Evolutionary conservation across 2,888 invertebrate genomes (phyloP), one percentile per base, ranked within the genome.

Genomic region (Athalia circularis): DNA sequence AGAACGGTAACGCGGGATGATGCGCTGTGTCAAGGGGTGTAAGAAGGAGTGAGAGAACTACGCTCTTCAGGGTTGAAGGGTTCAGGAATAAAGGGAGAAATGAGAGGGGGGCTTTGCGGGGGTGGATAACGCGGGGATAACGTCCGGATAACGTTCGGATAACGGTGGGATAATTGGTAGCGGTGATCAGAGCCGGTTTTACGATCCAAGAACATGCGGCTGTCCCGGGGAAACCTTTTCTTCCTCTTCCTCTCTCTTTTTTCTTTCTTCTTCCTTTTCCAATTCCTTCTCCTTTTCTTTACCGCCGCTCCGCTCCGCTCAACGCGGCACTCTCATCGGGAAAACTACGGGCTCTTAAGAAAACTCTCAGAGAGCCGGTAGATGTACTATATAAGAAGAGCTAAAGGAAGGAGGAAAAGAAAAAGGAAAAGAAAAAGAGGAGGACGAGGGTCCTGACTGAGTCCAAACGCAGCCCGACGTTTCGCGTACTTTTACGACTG

Each of bases 131-230:
- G 87, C 85, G 82, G 84, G 87, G 86, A 87, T 87, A 87, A 87
- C 86, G 87, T 86, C 84, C 84, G 88, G 89, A 88, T 88, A 87
- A 86, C 86, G 86, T 83, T 85, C 83, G 85, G 86, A 87, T 89
- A 89, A 90, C 89, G 88, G 88, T 85, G 85, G 89, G 89, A 89
- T 90, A 90, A 90, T 90, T 90, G 90, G 90, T 88, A 87, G 85
- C 86, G 88, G 89, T 90, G 89, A 90, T 90, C 90, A 89, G 88
- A 86, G 85, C 86, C 84, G 88, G 87, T 90, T 90, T 90, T 90
- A 90, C 89, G 90, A 90, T 86, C 88, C 84, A 84, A 84, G 86
- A 88, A 88, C 89, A 89, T 84, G 88, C 88, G 84, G 84, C 85
- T 81, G 79, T 81, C 82, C 77, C 80, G 74, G 82, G 29, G 75